These are phyloP conservation scores for Canis aureus DNA, from an alignment of 2,113 vertebrate genomes.

Conservation along the genomic window DNA sequence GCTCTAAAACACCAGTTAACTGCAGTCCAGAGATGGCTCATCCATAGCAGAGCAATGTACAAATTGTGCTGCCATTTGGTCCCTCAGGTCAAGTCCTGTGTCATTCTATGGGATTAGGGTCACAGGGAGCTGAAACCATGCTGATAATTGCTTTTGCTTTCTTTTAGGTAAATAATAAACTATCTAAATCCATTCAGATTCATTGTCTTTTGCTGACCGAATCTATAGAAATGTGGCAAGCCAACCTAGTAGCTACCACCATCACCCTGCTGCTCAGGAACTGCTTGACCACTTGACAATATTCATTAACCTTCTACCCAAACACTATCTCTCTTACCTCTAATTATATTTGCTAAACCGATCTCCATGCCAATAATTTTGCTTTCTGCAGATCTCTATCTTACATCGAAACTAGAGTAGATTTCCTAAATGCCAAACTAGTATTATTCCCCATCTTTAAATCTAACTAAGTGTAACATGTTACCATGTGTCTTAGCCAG, in stretches of 20 bases:
- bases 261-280: neutral
- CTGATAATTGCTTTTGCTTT: constrained; percentile 38
- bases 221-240: neutral
- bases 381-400: neutral
- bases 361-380: neutral
- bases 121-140: neutral
- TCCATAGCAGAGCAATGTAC: neutral
- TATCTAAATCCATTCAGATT: neutral
- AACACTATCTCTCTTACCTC: neutral
- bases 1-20: neutral
- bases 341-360: neutral
- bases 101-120: neutral
- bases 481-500: neutral
- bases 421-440: constrained; percentile 39
- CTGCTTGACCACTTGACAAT: neutral
- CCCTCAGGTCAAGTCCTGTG: neutral
- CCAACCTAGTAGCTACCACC: neutral
- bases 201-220: neutral
- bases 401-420: neutral
- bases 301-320: neutral
- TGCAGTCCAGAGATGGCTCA: neutral
- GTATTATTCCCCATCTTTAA: neutral
- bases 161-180: neutral
- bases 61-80: neutral
- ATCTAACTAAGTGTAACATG: neutral